phyloP scores from a whole-genome alignment of 2,797 vertebrate species.

The Tympanoctomys barrerae region DNA sequence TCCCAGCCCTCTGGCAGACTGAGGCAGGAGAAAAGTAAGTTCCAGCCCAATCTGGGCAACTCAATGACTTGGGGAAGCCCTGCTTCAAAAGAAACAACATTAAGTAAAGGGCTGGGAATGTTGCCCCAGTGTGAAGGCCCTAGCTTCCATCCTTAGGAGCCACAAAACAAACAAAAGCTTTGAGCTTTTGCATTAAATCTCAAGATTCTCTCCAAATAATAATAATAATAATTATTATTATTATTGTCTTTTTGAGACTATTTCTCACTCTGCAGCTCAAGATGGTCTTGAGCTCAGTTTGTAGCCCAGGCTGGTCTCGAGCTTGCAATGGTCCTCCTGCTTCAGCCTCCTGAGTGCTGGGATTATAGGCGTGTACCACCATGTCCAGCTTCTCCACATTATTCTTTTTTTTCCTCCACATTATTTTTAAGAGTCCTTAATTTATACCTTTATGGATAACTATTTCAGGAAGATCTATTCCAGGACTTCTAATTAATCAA shows the following conservation, averaged over 20 bases:
- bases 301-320: too few species aligned
- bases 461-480: slow-evolving; percentile 39
- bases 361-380: too few species aligned
- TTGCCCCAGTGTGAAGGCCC: neutral
- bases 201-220: neutral
- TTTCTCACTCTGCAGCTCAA: too few species aligned
- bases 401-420: neutral
- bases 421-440: neutral
- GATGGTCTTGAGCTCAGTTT: too few species aligned
- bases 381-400: neutral
- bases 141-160: neutral
- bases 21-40: neutral
- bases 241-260: too few species aligned
- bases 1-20: neutral
- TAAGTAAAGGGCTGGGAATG: neutral
- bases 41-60: neutral
- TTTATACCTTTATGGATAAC: neutral
- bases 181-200: neutral
- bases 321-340: too few species aligned
- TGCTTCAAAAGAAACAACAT: neutral
- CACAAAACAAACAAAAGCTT: neutral
- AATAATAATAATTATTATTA: neutral
- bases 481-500: slow-evolving; percentile 3
- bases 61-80: neutral
- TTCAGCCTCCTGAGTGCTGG: too few species aligned